Percentiles rank a stretch among this genome's conserved stretches.
phyloP scores from a whole-genome alignment of 2,888 invertebrate species.

The Nemotelus nigrinus region DNA sequence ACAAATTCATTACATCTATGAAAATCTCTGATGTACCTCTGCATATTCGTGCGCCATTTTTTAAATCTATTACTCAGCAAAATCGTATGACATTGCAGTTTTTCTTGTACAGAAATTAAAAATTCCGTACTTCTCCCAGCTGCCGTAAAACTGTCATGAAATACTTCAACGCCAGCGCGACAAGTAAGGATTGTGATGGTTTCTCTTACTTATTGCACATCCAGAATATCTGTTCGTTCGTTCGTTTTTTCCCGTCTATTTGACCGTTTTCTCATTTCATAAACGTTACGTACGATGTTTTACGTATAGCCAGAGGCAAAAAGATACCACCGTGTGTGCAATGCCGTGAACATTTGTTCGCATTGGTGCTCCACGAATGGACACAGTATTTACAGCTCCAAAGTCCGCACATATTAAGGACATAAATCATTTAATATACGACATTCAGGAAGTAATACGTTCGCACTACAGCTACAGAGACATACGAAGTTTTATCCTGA shows the following conservation, averaged over 20 bases:
- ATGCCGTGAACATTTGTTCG: conserved; percentile 40
- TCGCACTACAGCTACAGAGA: background rate
- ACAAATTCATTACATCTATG: too few relatives aligned
- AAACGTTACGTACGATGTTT: background rate
- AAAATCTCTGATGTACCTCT: too few relatives aligned
- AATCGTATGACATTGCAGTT: conserved; percentile 30
- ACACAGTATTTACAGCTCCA: conserved; percentile 43
- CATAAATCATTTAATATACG: conserved; percentile 50
- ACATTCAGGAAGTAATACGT: conserved; percentile 35
- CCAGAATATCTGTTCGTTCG: conserved; percentile 13
- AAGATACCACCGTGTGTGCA: conserved; percentile 15
- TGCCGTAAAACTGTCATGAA: conserved; percentile 41
- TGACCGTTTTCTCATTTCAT: conserved; percentile 34
- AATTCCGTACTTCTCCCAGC: conserved; percentile 38
- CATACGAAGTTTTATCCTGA: background rate
- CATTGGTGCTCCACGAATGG: conserved; percentile 27
- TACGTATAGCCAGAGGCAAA: background rate
- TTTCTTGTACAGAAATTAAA: conserved; percentile 39
- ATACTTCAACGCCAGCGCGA: conserved; percentile 40
- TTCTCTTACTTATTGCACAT: conserved; percentile 27
- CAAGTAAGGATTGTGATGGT: conserved; percentile 15
- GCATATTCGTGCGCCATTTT: too few relatives aligned
- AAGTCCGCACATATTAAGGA: conserved; percentile 50
- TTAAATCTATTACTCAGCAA: conserved; percentile 4
- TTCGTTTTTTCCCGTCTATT: background rate